phyloP scores from a whole-genome alignment of 2,113 vertebrate genomes.

The Istiophorus platypterus region DNA sequence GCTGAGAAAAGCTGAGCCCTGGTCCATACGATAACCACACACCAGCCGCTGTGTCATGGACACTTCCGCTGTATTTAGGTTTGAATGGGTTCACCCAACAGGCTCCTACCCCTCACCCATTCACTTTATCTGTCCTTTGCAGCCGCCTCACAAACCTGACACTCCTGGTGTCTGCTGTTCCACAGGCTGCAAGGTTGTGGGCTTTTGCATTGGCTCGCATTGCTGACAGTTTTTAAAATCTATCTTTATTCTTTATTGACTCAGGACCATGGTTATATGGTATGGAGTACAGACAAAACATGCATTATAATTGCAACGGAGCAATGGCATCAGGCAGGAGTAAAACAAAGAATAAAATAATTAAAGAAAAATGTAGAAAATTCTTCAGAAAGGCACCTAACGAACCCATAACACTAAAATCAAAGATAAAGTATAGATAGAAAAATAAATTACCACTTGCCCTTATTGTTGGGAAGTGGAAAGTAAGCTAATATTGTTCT shows the following conservation, averaged over 20 bases:
- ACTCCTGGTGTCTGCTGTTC: slow-evolving; percentile 27
- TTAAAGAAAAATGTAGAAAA: too few relatives aligned
- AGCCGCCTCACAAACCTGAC: slow-evolving; percentile 41
- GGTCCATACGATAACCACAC: slow-evolving; percentile 68
- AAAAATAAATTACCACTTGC: not conserved
- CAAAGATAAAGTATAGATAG: not conserved
- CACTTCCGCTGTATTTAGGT: slow-evolving; percentile 75
- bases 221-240: too few relatives aligned
- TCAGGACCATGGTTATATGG: too few relatives aligned
- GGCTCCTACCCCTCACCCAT: slow-evolving; percentile 38
- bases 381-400: too few relatives aligned
- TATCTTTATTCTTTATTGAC: too few relatives aligned
- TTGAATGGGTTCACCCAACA: slow-evolving; percentile 61
- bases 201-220: slow-evolving; percentile 1
- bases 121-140: slow-evolving; percentile 49
- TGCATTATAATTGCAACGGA: too few relatives aligned
- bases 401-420: not conserved
- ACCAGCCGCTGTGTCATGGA: slow-evolving; percentile 68
- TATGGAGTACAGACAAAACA: too few relatives aligned
- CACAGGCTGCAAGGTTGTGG: not conserved
- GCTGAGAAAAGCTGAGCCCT: slow-evolving; percentile 56
- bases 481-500: too few relatives aligned
- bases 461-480: too few relatives aligned
- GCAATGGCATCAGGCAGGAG: too few relatives aligned
- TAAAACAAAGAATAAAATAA: too few relatives aligned